These are phyloP conservation scores for Catamblyrhynchus diadema DNA, from an alignment of 2,797 vertebrate species.

Conservation along the genomic window DNA sequence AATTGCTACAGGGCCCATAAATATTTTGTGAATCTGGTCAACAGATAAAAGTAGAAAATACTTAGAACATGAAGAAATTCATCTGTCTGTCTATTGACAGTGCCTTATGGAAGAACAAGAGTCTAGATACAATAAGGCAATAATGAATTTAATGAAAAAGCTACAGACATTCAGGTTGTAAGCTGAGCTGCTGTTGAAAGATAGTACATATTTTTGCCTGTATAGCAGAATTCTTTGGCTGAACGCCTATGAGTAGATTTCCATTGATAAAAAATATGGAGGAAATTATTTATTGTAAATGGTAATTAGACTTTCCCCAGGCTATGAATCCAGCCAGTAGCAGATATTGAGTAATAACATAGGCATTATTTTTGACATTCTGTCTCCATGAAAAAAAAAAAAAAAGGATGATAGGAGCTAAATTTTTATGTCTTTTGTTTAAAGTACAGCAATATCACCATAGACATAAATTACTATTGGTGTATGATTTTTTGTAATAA, in stretches of 20 bases:
- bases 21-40: conserved; percentile 64
- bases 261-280: conserved; percentile 48
- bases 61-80: conserved; percentile 65
- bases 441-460: not conserved
- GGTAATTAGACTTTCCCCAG: conserved; percentile 39
- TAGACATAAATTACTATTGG: not conserved
- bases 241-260: conserved; percentile 38
- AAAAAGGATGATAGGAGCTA: not conserved
- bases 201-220: conserved; percentile 38
- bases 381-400: not conserved
- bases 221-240: conserved; percentile 39
- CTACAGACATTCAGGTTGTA: conserved; percentile 60
- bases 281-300: conserved; percentile 62
- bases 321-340: not conserved
- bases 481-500: not conserved
- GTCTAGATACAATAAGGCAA: conserved; percentile 58
- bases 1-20: conserved; percentile 64
- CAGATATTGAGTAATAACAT: not conserved
- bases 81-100: conserved; percentile 62
- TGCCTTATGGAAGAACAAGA: conserved; percentile 64
- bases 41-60: conserved; percentile 60
- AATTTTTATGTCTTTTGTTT: not conserved
- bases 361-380: not conserved
- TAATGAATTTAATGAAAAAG: conserved; percentile 73
- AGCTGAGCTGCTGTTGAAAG: conserved; percentile 47